Conservation (phyloP, 2,888 invertebrate genomes). For the Amphiduros pacificus region DNA sequence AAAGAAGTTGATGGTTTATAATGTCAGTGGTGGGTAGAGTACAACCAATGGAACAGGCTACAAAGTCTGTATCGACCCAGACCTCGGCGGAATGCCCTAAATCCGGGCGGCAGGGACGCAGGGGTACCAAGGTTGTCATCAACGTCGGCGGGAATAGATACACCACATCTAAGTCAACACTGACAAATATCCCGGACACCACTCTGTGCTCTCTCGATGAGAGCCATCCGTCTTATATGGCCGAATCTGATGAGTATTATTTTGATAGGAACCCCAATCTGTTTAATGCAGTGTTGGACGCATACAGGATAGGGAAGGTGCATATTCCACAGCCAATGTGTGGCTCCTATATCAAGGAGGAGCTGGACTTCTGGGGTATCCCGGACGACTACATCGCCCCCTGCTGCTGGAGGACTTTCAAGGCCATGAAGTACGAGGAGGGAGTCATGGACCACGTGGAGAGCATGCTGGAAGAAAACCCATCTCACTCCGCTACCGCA, state of each 20-base stretch:
- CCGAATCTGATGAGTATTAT: conserved; percentile 15
- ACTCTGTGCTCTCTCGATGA: neutral
- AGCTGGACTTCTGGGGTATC: conserved; percentile 38
- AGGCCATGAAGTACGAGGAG: conserved; percentile 11
- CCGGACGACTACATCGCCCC: conserved; percentile 29
- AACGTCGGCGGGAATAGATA: conserved; percentile 18
- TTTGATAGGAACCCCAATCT: conserved; percentile 35
- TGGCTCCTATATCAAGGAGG: conserved; percentile 31
- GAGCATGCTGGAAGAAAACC: neutral
- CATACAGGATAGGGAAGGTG: conserved; percentile 32
- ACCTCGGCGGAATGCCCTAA: too few species aligned
- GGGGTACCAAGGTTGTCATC: conserved; percentile 10
- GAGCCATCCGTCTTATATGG: neutral
- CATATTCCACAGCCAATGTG: conserved; percentile 37
- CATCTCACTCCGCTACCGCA: conserved; percentile 1
- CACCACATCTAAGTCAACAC: conserved; percentile 3
- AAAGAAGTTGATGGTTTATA: too few species aligned
- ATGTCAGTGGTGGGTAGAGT: too few species aligned
- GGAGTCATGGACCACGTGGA: neutral
- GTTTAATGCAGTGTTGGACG: conserved; percentile 31
- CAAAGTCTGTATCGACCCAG: too few species aligned
- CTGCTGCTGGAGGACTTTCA: conserved; percentile 32
- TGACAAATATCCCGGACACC: conserved; percentile 2
- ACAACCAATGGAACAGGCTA: too few species aligned
- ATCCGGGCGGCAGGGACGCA: too few species aligned